These are phyloP conservation scores for Xylocampa areola DNA, from an alignment of 2,888 invertebrate species.

Conservation along the genomic window DNA sequence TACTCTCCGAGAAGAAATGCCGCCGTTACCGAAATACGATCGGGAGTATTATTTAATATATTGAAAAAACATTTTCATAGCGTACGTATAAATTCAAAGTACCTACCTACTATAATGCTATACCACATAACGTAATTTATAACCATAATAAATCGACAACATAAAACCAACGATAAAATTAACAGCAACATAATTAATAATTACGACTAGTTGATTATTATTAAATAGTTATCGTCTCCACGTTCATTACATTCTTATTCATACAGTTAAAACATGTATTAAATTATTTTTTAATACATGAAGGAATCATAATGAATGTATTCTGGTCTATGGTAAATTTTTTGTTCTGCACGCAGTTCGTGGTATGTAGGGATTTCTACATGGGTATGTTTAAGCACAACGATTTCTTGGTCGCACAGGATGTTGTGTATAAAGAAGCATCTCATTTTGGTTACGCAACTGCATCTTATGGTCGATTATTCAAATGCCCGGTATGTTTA, in stretches of 20 bases:
- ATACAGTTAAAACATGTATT: too few species aligned
- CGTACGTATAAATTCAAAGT: too few species aligned
- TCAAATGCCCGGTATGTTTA: conserved; percentile 77
- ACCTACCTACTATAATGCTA: neutral
- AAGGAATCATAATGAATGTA: conserved; percentile 28
- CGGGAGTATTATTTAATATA: too few species aligned
- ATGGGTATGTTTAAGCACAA: conserved; percentile 79
- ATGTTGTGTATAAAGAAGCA: conserved; percentile 71
- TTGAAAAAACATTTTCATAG: too few species aligned
- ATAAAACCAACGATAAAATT: neutral
- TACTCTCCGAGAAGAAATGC: too few species aligned
- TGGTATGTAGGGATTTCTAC: conserved; percentile 73
- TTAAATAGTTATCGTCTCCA: too few species aligned
- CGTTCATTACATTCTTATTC: too few species aligned
- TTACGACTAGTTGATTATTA: neutral
- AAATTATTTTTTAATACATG: too few species aligned
- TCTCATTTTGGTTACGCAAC: conserved; percentile 58
- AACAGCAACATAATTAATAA: neutral
- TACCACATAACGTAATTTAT: neutral
- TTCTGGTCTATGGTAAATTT: conserved; percentile 36
- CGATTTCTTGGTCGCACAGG: conserved; percentile 77
- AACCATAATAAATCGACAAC: neutral
- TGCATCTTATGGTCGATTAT: conserved; percentile 76
- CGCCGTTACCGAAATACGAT: too few species aligned
- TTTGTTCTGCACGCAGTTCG: conserved; percentile 42